Base-by-base conservation (phyloP, 1,140 invertebrate species). In the Heliconius eleuchia region DNA sequence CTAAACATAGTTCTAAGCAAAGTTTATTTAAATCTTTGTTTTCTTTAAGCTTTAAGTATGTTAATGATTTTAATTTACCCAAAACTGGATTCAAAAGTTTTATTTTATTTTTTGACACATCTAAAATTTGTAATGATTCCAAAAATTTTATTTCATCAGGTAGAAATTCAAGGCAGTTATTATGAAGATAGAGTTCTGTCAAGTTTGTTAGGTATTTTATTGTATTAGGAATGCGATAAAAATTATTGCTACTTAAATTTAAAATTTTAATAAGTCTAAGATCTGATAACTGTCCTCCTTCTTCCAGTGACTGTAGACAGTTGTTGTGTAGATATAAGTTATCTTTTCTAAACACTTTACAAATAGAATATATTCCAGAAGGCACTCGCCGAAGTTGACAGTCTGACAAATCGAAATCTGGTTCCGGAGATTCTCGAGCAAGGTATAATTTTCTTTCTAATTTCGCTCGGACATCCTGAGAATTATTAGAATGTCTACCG, bases 281-380 rank as follows among this genome's bases (percentile, higher is more conserved):
- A 93, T 98, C 97, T 80, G 95, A 95, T 84, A 97, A 92, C 84
- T 95, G 95, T 76, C 97, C 97, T 83, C 97, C 97, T 84, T 96
- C 96, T 81, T 95, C 95, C n/a, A 98, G 89, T 71, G 96, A 96
- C 76, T 95, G 94, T 78, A 98, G 91, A 75, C 95, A 95, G 92
- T 98, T 98, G 78, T 95, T 94, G 80, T 97, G 93, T 80, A 98
- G 92, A 86, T 96, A 94, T 73, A 97, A 91, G 70, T 94, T 92
- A 83, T 96, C 96, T 94, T 98, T 98, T 76, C 97, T 95, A 84
- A 97, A 96, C 66, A 98, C 97, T 91, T 96, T 96, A 90, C 97
- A 98, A 55, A 97, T 92, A 3, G 96, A 96, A 94, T 96, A 98
- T 80, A 97, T 96, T 73, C 97, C 97, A 75, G 96, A 95, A 34